A percentile compares a stretch with the other conserved stretches of the same genome.
phyloP scores from a whole-genome alignment of 2,113 vertebrate species.

The Myotis brandtii region DNA sequence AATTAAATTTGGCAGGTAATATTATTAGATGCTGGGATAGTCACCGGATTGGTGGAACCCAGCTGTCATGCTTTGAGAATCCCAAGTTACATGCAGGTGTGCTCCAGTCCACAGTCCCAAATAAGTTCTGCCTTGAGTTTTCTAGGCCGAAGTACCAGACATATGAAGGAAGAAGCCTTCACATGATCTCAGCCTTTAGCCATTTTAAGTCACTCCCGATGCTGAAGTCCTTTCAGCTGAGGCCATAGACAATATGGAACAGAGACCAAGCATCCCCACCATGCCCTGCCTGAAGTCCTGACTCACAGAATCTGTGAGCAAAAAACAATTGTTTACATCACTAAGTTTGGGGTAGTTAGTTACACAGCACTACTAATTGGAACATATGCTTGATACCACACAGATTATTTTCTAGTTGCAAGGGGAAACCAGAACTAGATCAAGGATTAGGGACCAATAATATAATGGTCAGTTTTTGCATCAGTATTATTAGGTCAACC shows the following conservation, averaged over 20 bases:
- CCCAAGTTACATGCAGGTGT: not conserved
- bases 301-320: slow-evolving; percentile 11
- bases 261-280: slow-evolving; percentile 16
- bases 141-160: not conserved
- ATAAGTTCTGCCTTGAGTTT: not conserved
- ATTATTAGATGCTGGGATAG: not conserved
- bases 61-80: not conserved
- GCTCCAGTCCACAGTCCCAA: not conserved
- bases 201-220: not conserved
- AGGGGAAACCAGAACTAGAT: slow-evolving; percentile 9
- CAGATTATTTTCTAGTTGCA: slow-evolving; percentile 11
- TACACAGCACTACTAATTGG: not conserved
- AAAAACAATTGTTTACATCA: not conserved
- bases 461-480: not conserved
- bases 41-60: not conserved
- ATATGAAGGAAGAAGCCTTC: slow-evolving; percentile 37
- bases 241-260: not conserved
- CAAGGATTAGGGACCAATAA: not conserved
- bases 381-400: slow-evolving; percentile 22
- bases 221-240: not conserved
- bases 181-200: not conserved
- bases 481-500: slow-evolving; percentile 26
- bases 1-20: not conserved
- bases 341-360: not conserved
- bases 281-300: not conserved